A percentile compares a stretch with the other conserved stretches of the same genome.
These are phyloP conservation scores for Hoplodrina ambigua DNA, from an alignment of 2,888 invertebrate species.

Conservation along the genomic window DNA sequence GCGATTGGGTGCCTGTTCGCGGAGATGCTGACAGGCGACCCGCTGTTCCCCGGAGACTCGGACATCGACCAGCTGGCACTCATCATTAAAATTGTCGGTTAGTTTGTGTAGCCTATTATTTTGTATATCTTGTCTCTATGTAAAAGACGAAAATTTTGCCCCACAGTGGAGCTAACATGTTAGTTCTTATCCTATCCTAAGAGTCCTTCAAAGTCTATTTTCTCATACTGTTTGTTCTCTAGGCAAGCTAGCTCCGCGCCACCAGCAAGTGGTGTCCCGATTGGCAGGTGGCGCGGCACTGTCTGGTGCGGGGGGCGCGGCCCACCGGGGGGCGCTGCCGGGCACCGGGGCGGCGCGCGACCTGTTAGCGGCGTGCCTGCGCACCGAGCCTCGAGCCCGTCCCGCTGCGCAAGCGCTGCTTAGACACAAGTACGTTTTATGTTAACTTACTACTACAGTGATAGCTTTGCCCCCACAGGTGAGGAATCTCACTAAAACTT, in stretches of 20 bases:
- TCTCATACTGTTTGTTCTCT: constrained; percentile 4
- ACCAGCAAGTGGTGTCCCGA: constrained; percentile 86
- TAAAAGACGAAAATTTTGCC: no score
- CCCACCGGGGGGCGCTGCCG: constrained; percentile 70
- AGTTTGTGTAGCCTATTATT: constrained; percentile 59
- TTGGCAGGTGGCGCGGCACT: constrained; percentile 82
- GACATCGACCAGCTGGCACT: constrained; percentile 97
- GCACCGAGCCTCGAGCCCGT: constrained; percentile 92
- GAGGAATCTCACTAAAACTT: no score
- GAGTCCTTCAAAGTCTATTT: no score
- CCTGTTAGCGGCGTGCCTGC: constrained; percentile 87
- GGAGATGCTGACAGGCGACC: constrained; percentile 96
- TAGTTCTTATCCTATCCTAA: no score
- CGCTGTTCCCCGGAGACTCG: constrained; percentile 96
- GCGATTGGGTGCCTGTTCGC: constrained; percentile 95
- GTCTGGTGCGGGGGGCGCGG: constrained; percentile 64
- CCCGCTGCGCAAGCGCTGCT: constrained; percentile 92
- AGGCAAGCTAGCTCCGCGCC: constrained; percentile 87
- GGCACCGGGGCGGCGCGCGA: constrained; percentile 83
- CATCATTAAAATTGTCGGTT: constrained; percentile 95
- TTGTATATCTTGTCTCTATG: no score
- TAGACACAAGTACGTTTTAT: constrained; percentile 88
- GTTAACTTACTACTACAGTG: no score
- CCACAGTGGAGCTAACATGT: no score
- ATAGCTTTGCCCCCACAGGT: no score